Base-by-base conservation (phyloP, 2,888 invertebrate genomes). In the Drosophila tripunctata region DNA sequence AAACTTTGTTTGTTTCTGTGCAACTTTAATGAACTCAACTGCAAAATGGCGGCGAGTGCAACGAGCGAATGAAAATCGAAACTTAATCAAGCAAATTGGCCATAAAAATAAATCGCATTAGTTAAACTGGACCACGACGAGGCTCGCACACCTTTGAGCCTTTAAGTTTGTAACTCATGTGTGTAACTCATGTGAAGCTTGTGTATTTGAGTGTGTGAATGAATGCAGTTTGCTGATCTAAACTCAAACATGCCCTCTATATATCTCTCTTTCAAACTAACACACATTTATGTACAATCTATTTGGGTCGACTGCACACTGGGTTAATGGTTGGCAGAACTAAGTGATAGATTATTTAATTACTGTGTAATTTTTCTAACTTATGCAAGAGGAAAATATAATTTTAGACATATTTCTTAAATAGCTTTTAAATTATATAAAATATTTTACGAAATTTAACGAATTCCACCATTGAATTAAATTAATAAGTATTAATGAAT, bases 101-200 rank as follows among this genome's bases (percentile, higher is more conserved):
- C 68, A 82, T 86, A 86, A 88, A 86, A 87, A 82, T 82, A 88
- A 82, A 86, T 87, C 80, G 87, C 73, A 82, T 85, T 80, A 88
- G 70, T 44, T 55, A 50, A 65, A 31, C 65, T 14, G 51, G 33
- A 54, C 22, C 19, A 44, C 24, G 15, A 54, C 14, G 50, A 43
- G 36, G 17, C 36, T 52, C 47, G 52, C 71, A 80, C 75, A 66
- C 81, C 70, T 76, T 56, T 63, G 67, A 86, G 67, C 80, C 87
- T 77, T 87, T 75, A 75, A 71, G 78, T 83, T 87, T 61, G 48
- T 65, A 66, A 43, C 60, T 82, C 86, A 67, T 67, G 69, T 75
- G 78, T 65, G 60, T 4, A 51, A 51, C 38, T 40, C n/a, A 30
- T 43, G 14, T 17, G 15, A 35, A 15, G 17, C 33, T 17, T 17